Conservation (phyloP, 1,140 invertebrate genomes). For the Leptoteleia sp. region DNA sequence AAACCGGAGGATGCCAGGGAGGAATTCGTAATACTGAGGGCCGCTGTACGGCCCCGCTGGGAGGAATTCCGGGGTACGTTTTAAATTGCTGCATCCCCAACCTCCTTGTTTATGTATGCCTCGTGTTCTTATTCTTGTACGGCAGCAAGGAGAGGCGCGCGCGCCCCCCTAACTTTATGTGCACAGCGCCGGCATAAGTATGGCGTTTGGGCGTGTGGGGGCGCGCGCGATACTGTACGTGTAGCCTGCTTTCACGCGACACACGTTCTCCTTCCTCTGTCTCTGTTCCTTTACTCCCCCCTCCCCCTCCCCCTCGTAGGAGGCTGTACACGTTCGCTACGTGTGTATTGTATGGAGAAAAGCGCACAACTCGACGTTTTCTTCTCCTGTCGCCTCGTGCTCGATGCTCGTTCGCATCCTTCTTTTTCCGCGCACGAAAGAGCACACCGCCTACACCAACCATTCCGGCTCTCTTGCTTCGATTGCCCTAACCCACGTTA, state of each 20-base stretch:
- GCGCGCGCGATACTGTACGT: too few species aligned
- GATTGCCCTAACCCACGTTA: constrained; percentile 45
- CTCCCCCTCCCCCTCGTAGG: background rate
- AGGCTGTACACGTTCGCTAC: constrained; percentile 39
- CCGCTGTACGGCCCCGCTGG: constrained; percentile 80
- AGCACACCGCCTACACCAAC: constrained; percentile 8
- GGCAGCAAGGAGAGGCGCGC: constrained; percentile 70
- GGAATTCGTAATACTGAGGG: constrained; percentile 81
- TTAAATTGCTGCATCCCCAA: constrained; percentile 82
- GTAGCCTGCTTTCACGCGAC: too few species aligned
- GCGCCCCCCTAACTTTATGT: too few species aligned
- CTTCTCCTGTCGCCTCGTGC: constrained; percentile 41
- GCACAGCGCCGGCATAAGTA: too few species aligned
- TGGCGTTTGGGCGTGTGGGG: too few species aligned
- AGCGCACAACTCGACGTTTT: constrained; percentile 72
- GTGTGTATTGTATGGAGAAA: constrained; percentile 74
- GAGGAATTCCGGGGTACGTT: constrained; percentile 82
- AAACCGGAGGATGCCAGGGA: constrained; percentile 71
- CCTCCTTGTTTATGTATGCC: constrained; percentile 82
- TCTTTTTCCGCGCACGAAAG: constrained; percentile 29
- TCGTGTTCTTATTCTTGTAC: constrained; percentile 82
- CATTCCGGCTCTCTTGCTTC: constrained; percentile 34
- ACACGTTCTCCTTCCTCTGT: too few species aligned
- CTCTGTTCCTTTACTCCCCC: too few species aligned
- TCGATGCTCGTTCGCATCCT: constrained; percentile 25